phyloP scores from a whole-genome alignment of 1,140 invertebrate species.

The Aleiodes sp. region DNA sequence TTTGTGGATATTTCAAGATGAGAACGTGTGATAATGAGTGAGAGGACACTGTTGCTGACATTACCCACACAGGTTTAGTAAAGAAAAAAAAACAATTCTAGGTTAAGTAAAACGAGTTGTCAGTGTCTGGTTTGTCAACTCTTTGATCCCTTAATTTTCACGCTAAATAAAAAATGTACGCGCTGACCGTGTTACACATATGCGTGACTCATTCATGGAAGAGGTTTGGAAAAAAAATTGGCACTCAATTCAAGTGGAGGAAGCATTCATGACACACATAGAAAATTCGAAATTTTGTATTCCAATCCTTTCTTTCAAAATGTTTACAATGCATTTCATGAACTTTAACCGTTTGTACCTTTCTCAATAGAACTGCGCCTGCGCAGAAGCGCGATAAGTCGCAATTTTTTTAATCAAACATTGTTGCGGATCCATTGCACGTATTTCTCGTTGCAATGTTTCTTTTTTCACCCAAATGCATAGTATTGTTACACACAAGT shows the following conservation, averaged over 20 bases:
- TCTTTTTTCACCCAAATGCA: neutral
- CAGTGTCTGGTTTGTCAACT: no score
- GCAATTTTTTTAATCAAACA: neutral
- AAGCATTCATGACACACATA: neutral
- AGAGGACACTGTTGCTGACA: no score
- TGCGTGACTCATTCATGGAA: neutral
- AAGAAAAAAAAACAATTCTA: no score
- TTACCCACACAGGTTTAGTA: no score
- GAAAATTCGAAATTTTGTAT: no score
- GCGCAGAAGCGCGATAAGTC: neutral
- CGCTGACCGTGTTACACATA: no score
- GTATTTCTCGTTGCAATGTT: neutral
- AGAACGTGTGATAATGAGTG: neutral
- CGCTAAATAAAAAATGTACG: no score
- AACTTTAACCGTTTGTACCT: neutral
- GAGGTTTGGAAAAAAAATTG: neutral
- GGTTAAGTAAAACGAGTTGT: no score
- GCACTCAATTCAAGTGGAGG: neutral
- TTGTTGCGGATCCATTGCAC: neutral
- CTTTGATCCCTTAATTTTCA: no score
- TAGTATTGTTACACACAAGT: conserved; percentile 12
- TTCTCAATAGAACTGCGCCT: neutral
- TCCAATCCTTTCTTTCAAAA: neutral
- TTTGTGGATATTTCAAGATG: neutral
- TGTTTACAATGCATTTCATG: conserved; percentile 2